A percentile compares a stretch with the other conserved stretches of the same genome.
Conservation (phyloP, 2,888 invertebrate species). For the Andrena trimmerana region DNA sequence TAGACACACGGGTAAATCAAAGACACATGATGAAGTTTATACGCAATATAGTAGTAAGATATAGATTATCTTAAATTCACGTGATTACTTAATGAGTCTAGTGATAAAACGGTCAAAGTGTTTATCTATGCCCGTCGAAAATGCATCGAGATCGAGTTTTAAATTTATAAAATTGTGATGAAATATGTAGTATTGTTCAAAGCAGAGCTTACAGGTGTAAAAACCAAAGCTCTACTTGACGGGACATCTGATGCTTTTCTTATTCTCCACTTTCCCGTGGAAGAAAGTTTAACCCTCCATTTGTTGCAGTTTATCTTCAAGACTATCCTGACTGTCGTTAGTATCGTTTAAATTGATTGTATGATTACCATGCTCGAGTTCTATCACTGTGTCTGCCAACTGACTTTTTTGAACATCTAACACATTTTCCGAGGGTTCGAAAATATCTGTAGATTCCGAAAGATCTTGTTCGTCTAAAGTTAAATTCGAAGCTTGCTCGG, state of each 20-base stretch:
- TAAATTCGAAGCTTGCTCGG: conserved; percentile 58
- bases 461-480: conserved; percentile 70
- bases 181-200: conserved; percentile 6
- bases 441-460: conserved; percentile 76
- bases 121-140: conserved; percentile 12
- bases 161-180: conserved; percentile 30
- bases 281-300: conserved; percentile 81
- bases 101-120: conserved; percentile 29
- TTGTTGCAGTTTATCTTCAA: conserved; percentile 83
- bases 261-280: neutral
- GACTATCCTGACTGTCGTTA: conserved; percentile 83
- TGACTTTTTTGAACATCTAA: conserved; percentile 66
- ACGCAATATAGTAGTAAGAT: conserved; percentile 36
- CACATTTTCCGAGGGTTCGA: conserved; percentile 71
- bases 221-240: conserved; percentile 11
- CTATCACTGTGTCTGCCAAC: conserved; percentile 78
- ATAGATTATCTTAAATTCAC: conserved; percentile 21
- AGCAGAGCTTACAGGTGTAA: neutral
- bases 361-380: conserved; percentile 74
- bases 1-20: conserved; percentile 13
- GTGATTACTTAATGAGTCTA: conserved; percentile 25
- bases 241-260: neutral
- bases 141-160: conserved; percentile 25
- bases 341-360: conserved; percentile 82
- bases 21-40: conserved; percentile 32